A percentile compares a stretch with the other conserved stretches of the same genome.
Evolutionary conservation across 2,797 vertebrate species (phyloP).

Genomic region (Thunnus albacares): DNA sequence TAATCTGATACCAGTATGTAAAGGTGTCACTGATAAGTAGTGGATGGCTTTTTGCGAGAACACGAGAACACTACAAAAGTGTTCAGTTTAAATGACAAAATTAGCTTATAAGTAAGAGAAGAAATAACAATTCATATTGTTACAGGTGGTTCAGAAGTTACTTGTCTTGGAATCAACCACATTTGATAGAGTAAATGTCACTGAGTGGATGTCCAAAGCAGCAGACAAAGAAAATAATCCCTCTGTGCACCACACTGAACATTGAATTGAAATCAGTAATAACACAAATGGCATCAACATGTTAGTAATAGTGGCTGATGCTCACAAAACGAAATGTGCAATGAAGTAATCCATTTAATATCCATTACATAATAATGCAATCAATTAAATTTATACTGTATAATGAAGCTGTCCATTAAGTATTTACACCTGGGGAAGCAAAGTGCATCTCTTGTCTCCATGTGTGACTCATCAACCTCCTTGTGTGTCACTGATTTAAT

Average conservation of each 20-base stretch:
- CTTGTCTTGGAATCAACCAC: not conserved
- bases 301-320: constrained; percentile 7
- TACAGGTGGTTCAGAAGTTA: not conserved
- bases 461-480: constrained; percentile 27
- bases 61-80: not conserved
- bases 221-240: constrained; percentile 3
- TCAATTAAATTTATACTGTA: constrained; percentile 34
- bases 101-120: not conserved
- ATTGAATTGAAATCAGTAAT: constrained; percentile 25
- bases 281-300: constrained; percentile 14
- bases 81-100: constrained; percentile 20
- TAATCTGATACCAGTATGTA: constrained; percentile 44
- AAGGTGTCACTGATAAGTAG: constrained; percentile 11
- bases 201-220: constrained; percentile 6
- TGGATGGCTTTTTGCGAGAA: not conserved
- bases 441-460: constrained; percentile 9
- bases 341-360: constrained; percentile 39
- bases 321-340: constrained; percentile 7
- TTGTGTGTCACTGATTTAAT: constrained; percentile 33
- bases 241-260: not conserved
- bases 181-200: constrained; percentile 1
- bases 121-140: not conserved
- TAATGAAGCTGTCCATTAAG: constrained; percentile 20
- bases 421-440: constrained; percentile 17
- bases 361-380: constrained; percentile 22